A percentile compares a stretch with the other conserved stretches of the same genome.
Conservation (phyloP, 1,140 invertebrate genomes). For the Nilaparvata lugens region DNA sequence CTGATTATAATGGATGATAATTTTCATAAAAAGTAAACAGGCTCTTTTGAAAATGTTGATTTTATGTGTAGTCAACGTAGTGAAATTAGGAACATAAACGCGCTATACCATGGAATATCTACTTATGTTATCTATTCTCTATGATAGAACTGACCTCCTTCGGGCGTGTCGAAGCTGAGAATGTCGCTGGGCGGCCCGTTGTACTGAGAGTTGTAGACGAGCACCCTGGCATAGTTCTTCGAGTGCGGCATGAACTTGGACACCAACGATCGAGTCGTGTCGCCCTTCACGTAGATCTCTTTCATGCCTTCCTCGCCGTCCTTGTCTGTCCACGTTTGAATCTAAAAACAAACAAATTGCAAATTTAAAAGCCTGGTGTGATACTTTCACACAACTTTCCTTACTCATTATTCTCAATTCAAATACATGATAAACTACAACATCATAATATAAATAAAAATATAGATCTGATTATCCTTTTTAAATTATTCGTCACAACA, state of each 20-base stretch:
- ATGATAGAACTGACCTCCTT: slow-evolving; percentile 63
- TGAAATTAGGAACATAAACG: too few species aligned
- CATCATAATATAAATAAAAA: too few species aligned
- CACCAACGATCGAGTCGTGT: slow-evolving; percentile 61
- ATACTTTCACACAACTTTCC: too few species aligned
- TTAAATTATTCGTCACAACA: too few species aligned
- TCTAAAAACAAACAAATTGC: slow-evolving; percentile 40
- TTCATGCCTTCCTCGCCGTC: slow-evolving; percentile 62
- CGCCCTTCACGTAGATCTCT: slow-evolving; percentile 69
- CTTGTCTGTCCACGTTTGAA: slow-evolving; percentile 86
- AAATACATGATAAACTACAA: too few species aligned
- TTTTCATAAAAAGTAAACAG: neutral
- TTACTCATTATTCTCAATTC: too few species aligned
- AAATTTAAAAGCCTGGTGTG: too few species aligned
- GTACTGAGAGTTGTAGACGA: slow-evolving; percentile 84
- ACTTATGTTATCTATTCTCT: too few species aligned
- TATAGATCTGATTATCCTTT: too few species aligned
- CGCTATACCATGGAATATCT: too few species aligned
- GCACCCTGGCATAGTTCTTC: slow-evolving; percentile 80
- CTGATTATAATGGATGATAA: neutral
- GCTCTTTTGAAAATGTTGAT: too few species aligned
- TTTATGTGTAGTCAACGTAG: too few species aligned
- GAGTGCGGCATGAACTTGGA: slow-evolving; percentile 81
- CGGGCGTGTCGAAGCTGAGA: slow-evolving; percentile 77
- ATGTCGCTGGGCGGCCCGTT: slow-evolving; percentile 82